phyloP scores from a whole-genome alignment of 2,797 vertebrate species.

The Acanthornis magna region DNA sequence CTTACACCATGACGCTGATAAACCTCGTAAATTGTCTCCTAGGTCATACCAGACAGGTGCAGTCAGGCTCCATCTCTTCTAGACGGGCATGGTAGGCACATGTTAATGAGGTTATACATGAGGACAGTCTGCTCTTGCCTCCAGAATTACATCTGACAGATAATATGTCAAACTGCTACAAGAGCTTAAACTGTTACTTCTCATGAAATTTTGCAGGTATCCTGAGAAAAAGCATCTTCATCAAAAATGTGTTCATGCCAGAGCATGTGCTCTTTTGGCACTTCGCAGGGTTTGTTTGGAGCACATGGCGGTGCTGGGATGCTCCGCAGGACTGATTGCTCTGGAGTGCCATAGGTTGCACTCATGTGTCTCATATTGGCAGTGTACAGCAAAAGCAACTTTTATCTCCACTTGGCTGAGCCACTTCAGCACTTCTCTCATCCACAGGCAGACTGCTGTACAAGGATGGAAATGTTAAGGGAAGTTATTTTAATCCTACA shows the following conservation, averaged over 20 bases:
- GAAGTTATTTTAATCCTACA: background rate
- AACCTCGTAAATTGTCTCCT: background rate
- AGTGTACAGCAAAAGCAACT: background rate
- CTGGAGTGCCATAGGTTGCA: background rate
- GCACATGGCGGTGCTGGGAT: background rate
- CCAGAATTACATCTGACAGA: background rate
- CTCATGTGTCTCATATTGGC: background rate
- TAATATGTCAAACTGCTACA: background rate
- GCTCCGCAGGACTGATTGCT: background rate
- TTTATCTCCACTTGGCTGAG: background rate
- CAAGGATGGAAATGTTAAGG: background rate
- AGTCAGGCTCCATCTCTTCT: background rate
- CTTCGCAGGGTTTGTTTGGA: background rate
- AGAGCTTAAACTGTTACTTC: background rate
- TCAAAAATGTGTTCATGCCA: background rate
- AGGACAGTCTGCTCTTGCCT: background rate
- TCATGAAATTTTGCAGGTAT: background rate
- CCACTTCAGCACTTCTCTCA: background rate
- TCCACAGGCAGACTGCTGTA: background rate
- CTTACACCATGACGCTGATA: background rate
- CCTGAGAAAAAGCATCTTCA: background rate
- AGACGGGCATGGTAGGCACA: background rate
- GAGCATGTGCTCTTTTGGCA: fast-evolving
- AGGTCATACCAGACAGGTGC: background rate
- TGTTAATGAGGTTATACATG: constrained; percentile 7